These are phyloP conservation scores for Incurvaria masculella DNA, from an alignment of 2,888 invertebrate species.

Conservation along the genomic window DNA sequence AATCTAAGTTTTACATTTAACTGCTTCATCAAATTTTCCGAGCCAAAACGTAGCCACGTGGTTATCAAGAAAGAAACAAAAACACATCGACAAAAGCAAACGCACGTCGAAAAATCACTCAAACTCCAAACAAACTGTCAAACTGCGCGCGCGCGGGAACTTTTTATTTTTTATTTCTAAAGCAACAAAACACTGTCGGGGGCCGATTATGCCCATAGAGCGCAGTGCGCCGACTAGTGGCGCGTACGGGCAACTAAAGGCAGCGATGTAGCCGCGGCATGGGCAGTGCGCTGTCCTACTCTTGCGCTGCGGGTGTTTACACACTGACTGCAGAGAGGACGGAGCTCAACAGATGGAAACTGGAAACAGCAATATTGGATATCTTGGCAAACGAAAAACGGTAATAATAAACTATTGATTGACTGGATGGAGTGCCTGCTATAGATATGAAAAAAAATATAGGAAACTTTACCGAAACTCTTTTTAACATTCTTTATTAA, in stretches of 20 bases:
- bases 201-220: not conserved
- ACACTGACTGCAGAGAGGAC: too few species aligned
- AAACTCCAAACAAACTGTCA: not conserved
- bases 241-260: constrained; percentile 14
- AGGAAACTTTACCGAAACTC: too few species aligned
- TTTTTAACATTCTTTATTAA: too few species aligned
- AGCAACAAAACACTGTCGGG: not conserved
- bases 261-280: constrained; percentile 3
- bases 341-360: too few species aligned
- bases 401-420: too few species aligned
- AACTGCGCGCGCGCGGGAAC: not conserved
- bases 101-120: not conserved
- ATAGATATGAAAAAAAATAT: too few species aligned
- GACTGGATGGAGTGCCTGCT: too few species aligned
- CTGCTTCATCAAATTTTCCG: not conserved
- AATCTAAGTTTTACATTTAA: too few species aligned
- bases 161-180: not conserved
- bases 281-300: constrained; percentile 1
- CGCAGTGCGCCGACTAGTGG: constrained; percentile 16
- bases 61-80: too few species aligned
- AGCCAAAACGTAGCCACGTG: not conserved
- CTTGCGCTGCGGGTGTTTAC: not conserved
- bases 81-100: not conserved
- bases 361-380: too few species aligned
- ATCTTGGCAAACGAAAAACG: too few species aligned